Evolutionary conservation across 2,113 vertebrate genomes (phyloP).

Genomic region (Calyptommatus sinebrachiatus): DNA sequence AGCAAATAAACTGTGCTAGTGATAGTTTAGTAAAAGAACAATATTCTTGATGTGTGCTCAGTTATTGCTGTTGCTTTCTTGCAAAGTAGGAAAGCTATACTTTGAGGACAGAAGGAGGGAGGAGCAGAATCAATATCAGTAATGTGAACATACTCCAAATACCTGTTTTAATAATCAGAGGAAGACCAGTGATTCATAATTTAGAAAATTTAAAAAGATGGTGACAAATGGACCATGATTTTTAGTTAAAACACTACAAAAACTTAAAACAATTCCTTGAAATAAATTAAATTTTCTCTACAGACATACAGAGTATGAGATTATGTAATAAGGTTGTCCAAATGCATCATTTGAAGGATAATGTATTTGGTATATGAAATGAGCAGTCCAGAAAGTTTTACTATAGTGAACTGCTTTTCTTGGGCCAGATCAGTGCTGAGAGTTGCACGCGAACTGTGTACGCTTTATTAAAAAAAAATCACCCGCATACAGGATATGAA

Average conservation of each 20-base stretch:
- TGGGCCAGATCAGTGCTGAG: too few relatives aligned
- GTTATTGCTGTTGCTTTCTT: conserved; percentile 4
- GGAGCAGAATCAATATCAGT: neutral
- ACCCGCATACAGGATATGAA: too few relatives aligned
- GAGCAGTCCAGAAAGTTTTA: too few relatives aligned
- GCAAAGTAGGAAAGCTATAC: neutral
- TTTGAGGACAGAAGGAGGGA: neutral
- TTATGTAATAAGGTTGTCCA: too few relatives aligned
- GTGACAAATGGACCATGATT: too few relatives aligned
- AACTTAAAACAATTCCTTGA: neutral
- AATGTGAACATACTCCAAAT: too few relatives aligned
- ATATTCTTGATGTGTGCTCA: neutral
- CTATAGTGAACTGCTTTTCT: too few relatives aligned
- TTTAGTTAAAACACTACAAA: neutral
- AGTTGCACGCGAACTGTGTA: too few relatives aligned
- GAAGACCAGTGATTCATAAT: neutral
- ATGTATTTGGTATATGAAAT: too few relatives aligned
- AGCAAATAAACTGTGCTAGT: conserved; percentile 6
- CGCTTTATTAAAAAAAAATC: too few relatives aligned
- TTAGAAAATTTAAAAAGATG: neutral
- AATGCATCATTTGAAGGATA: too few relatives aligned
- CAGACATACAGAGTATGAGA: neutral
- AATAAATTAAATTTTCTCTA: neutral
- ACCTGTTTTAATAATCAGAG: neutral
- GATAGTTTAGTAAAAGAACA: conserved; percentile 13